Percentiles rank a stretch among this genome's conserved stretches.
Evolutionary conservation across 2,888 invertebrate genomes (phyloP).

Genomic region (Dione juno): DNA sequence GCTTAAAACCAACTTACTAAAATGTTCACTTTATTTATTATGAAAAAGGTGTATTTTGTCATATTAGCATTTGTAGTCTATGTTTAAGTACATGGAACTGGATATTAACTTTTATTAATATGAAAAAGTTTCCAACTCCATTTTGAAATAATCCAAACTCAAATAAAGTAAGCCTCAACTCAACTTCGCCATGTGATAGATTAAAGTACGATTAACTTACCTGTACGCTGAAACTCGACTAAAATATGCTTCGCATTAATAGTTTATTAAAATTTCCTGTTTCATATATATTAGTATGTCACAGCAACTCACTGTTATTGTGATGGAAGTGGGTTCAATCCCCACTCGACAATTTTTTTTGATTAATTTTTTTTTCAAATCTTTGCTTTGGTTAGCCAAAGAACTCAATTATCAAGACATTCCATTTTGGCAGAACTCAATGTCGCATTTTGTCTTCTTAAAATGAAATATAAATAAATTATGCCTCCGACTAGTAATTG

Average conservation of each 20-base stretch:
- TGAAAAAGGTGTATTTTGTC: background rate
- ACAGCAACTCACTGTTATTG: too few species aligned
- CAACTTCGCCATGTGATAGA: constrained; percentile 26
- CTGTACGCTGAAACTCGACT: background rate
- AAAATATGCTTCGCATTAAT: background rate
- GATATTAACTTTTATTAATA: constrained; percentile 32
- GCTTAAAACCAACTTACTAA: too few species aligned
- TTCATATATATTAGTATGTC: too few species aligned
- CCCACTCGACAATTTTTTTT: too few species aligned
- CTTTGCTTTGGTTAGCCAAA: too few species aligned
- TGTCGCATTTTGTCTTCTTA: too few species aligned
- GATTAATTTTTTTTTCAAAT: too few species aligned
- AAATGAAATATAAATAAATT: too few species aligned
- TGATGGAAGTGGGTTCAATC: too few species aligned
- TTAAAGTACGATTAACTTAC: constrained; percentile 25
- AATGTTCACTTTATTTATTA: background rate
- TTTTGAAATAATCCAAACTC: constrained; percentile 27
- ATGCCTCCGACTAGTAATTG: too few species aligned
- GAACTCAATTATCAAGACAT: too few species aligned
- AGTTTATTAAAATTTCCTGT: background rate
- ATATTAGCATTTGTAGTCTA: constrained; percentile 7
- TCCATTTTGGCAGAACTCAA: too few species aligned
- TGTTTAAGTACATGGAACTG: constrained; percentile 23
- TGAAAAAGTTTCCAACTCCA: constrained; percentile 26
- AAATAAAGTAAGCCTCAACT: constrained; percentile 25